Base-by-base conservation (phyloP, 2,113 vertebrate genomes). In the Plecturocebus donacophilus region DNA sequence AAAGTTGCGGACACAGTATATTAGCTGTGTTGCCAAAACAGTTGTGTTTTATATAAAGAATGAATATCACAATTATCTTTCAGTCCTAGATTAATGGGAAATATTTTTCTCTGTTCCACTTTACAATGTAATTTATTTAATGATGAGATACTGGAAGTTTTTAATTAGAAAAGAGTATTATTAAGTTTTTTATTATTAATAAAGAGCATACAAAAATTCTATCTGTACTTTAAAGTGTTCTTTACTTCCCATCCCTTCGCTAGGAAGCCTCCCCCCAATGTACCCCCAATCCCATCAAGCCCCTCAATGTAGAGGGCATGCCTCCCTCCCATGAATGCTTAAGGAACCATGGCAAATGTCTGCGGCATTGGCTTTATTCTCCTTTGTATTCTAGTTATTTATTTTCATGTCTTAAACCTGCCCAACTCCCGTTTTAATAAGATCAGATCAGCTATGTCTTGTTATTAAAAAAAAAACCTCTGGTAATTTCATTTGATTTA, bases 401-500 rank as follows among this genome's bases (percentile, higher is more conserved):
- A 91, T 96, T 88, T 90, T 42, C 64, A 2, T 47, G 66, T 88
- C 82, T 73, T 35, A 90, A 82, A 38, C 23, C 20, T 40, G 94
- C 87, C 70, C 75, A 93, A 73, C 38, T 97, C 96, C 87, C 71
- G 1, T 64, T 40, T 97, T 66, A 97, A 47, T 96, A 96, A 94
- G 68, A 96, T 97, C 92, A 79, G 95, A 64, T 98, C 86, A 95
- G 94, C 61, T 1, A 77, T 76, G 88, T 96, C 71, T 91, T 92
- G 83, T 93, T 75, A 75, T 97, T 96, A 71, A 81, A 87, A 79
- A n/a, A 42, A 91, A 27, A 49, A 14, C 30, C 54, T 97, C 96
- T 93, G 54, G 35, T 96, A 95, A 98, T 97, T 97, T 77, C 82
- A 64, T 91, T 96, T 97, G 96, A 96, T 98, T 96, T 98, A 94